These are phyloP conservation scores for Triplophysa bombifrons DNA, from an alignment of 2,797 vertebrate genomes.

Conservation along the genomic window DNA sequence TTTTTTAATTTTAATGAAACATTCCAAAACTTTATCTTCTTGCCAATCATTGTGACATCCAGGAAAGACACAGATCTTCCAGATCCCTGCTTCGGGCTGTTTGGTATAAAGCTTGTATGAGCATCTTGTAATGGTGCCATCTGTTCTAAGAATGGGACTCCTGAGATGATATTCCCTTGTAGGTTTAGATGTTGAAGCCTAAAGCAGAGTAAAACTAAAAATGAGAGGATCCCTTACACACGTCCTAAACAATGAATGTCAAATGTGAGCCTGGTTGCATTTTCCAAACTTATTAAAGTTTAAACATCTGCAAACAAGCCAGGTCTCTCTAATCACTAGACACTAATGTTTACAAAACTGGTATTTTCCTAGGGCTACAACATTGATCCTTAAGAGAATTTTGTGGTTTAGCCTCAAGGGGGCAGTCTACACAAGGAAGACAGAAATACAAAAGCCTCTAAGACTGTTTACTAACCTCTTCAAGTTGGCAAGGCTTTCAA, in stretches of 20 bases:
- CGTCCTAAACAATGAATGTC: background rate
- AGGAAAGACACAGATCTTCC: background rate
- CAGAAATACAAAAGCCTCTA: background rate
- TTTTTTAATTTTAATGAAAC: background rate
- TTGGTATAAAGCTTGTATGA: slow-evolving; percentile 11
- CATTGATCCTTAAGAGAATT: background rate
- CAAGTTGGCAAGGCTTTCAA: slow-evolving; percentile 78
- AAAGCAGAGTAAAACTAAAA: slow-evolving; percentile 40
- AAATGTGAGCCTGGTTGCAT: background rate
- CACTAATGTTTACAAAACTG: background rate
- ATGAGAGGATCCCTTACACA: background rate
- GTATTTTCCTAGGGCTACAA: background rate
- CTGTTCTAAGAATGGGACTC: slow-evolving; percentile 78
- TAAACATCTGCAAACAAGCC: background rate
- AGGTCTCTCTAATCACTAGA: background rate
- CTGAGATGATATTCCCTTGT: slow-evolving; percentile 79
- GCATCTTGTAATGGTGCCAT: slow-evolving; percentile 38
- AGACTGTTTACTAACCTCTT: slow-evolving; percentile 70
- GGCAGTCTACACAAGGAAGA: slow-evolving; percentile 21
- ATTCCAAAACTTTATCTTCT: slow-evolving; percentile 18
- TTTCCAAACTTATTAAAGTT: background rate
- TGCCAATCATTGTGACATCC: background rate
- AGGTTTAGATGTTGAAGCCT: slow-evolving; percentile 86
- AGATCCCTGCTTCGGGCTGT: background rate
- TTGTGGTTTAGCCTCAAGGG: slow-evolving; percentile 20